phyloP scores from a whole-genome alignment of 2,113 vertebrate species.

The Oenanthe melanoleuca region DNA sequence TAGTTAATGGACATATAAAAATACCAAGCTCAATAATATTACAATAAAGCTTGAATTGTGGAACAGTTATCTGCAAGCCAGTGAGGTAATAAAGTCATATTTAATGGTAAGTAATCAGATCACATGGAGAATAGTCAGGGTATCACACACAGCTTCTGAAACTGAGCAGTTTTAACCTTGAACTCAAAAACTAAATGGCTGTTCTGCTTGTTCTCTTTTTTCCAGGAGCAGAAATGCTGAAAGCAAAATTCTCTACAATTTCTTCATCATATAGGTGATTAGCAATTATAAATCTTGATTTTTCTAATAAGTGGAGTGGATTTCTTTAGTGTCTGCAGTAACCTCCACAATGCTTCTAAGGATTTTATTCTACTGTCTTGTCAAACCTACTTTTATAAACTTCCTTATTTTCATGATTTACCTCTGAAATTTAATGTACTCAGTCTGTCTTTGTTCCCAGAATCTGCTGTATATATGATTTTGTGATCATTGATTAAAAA shows the following conservation, averaged over 20 bases:
- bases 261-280: not conserved
- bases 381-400: not conserved
- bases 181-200: not conserved
- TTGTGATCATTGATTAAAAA: not conserved
- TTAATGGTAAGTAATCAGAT: conserved; percentile 20
- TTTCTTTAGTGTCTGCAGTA: not conserved
- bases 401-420: not conserved
- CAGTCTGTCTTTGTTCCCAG: not conserved
- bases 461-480: not conserved
- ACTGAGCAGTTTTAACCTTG: not conserved
- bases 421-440: not conserved
- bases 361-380: not conserved
- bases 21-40: not conserved
- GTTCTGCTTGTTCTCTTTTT: not conserved
- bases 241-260: not conserved
- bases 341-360: not conserved
- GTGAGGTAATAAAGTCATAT: not conserved
- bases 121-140: not conserved
- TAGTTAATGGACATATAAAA: not conserved
- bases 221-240: not conserved
- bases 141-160: not conserved
- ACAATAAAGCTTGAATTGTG: not conserved
- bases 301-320: not conserved
- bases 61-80: not conserved
- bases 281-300: not conserved